Conservation (phyloP, 92 coral and sea anemone genomes). For the Desmophyllum pertusum region DNA sequence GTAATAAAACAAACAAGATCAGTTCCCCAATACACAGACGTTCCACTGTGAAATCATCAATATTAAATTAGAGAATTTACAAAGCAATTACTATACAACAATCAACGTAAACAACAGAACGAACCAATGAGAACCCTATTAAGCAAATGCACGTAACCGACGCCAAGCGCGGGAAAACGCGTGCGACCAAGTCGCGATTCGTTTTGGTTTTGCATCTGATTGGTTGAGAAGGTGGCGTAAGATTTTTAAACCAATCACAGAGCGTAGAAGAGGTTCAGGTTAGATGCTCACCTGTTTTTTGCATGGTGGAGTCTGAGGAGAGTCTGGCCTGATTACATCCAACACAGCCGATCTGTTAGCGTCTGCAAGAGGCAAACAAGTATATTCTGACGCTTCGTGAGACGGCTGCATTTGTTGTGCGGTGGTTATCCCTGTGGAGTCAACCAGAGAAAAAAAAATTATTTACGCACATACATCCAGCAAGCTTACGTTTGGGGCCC, state of each 20-base stretch:
- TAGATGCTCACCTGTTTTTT: neutral
- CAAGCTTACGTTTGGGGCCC: slow-evolving; percentile 1
- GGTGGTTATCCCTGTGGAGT: neutral
- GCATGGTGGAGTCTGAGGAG: neutral
- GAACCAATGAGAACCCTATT: no score
- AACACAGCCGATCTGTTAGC: slow-evolving; percentile 3
- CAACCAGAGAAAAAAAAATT: neutral
- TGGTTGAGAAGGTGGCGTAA: no score
- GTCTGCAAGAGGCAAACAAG: neutral
- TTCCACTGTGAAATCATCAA: neutral
- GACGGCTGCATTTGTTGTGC: neutral
- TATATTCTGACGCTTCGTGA: neutral
- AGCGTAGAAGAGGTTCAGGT: no score
- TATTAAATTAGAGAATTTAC: no score
- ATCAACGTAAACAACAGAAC: no score
- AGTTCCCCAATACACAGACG: neutral
- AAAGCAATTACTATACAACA: no score
- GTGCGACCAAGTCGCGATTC: no score
- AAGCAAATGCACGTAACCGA: no score
- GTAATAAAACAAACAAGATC: neutral
- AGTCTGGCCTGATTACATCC: neutral
- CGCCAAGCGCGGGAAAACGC: no score
- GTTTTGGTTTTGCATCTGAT: no score
- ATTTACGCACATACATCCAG: neutral
- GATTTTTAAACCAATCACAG: no score